Percentiles rank a stretch among this genome's conserved stretches.
phyloP scores from a whole-genome alignment of 1,140 invertebrate species.

The Megalopta genalis region DNA sequence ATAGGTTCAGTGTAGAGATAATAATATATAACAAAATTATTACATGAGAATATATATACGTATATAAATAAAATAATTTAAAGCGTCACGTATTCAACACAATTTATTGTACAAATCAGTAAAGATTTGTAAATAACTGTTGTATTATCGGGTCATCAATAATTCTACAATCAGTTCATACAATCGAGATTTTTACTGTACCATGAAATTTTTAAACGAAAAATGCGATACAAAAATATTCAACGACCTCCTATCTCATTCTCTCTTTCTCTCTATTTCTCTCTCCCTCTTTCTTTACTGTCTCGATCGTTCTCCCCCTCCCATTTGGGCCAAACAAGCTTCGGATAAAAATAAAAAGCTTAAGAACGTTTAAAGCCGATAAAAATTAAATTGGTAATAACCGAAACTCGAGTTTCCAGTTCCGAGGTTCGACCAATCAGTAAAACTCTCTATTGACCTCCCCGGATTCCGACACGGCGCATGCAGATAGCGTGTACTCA shows the following conservation, averaged over 20 bases:
- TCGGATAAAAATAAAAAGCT: background rate
- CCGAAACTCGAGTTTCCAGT: background rate
- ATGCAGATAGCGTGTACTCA: constrained; percentile 15
- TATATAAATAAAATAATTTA: no score
- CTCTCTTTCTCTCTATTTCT: background rate
- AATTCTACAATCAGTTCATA: no score
- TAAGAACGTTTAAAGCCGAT: background rate
- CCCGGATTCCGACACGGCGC: background rate
- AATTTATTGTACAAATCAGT: no score
- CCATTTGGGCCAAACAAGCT: no score
- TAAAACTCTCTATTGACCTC: background rate
- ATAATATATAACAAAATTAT: no score
- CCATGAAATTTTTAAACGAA: no score
- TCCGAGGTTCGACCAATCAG: background rate
- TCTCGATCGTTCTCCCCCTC: background rate
- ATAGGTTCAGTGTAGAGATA: no score
- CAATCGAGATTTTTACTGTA: no score
- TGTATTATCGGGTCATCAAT: no score
- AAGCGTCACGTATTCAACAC: no score
- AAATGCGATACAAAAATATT: background rate
- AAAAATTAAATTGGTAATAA: background rate
- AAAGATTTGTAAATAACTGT: no score
- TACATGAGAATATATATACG: no score
- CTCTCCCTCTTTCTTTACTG: background rate
- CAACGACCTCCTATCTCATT: background rate